Evolutionary conservation across 2,797 vertebrate genomes (phyloP).

Genomic region (Esox masquinongy): DNA sequence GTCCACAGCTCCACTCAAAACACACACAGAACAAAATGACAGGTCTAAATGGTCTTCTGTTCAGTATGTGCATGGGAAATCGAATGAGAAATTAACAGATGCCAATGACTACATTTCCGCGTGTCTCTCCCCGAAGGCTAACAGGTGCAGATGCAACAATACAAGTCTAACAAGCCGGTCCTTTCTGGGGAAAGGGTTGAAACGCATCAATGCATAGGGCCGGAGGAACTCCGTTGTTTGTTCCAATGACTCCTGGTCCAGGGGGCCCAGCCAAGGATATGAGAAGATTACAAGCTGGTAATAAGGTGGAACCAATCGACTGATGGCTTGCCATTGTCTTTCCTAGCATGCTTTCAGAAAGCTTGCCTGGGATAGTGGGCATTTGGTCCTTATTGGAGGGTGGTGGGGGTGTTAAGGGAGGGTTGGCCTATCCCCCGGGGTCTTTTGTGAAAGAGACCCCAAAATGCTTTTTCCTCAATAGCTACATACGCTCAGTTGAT

Average conservation of each 20-base stretch:
- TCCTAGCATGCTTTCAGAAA: slow-evolving; percentile 84
- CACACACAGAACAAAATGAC: slow-evolving; percentile 6
- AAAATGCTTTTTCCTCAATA: slow-evolving; percentile 65
- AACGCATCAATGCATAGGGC: slow-evolving; percentile 59
- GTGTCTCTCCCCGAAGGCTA: slow-evolving; percentile 53
- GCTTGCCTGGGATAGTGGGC: slow-evolving; percentile 88
- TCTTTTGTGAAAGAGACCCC: slow-evolving; percentile 70
- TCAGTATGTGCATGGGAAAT: slow-evolving; percentile 58
- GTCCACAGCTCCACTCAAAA: slow-evolving; percentile 2
- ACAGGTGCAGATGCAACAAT: slow-evolving; percentile 78
- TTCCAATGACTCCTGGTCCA: slow-evolving; percentile 58
- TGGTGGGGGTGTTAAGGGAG: slow-evolving; percentile 63
- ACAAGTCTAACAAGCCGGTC: slow-evolving; percentile 56
- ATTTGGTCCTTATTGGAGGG: slow-evolving; percentile 78
- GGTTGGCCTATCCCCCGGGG: slow-evolving; percentile 62
- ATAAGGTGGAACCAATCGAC: slow-evolving; percentile 96
- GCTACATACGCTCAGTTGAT: slow-evolving; percentile 69
- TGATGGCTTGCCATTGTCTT: slow-evolving; percentile 80
- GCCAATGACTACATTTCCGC: slow-evolving; percentile 72
- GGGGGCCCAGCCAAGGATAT: slow-evolving; percentile 81
- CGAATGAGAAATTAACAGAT: slow-evolving; percentile 84
- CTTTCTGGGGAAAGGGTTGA: slow-evolving; percentile 57
- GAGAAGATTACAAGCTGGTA: slow-evolving; percentile 99
- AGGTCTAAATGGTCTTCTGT: slow-evolving; percentile 35
- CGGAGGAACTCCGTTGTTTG: slow-evolving; percentile 55